Evolutionary conservation across 2,113 vertebrate genomes (phyloP).

Genomic region (Ovis canadensis): DNA sequence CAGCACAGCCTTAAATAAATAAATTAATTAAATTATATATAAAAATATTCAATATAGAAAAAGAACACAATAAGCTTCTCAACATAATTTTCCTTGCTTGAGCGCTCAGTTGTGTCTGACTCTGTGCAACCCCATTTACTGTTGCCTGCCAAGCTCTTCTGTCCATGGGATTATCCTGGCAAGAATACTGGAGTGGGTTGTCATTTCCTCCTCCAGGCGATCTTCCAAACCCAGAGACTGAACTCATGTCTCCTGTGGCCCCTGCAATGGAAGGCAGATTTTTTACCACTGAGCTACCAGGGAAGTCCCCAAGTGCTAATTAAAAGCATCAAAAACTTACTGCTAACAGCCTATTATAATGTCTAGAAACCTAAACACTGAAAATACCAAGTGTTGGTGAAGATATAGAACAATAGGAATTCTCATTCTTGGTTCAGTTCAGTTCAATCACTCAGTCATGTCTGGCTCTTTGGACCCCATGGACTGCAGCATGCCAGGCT

Average conservation of each 20-base stretch:
- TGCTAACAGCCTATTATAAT: neutral
- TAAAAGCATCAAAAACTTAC: neutral
- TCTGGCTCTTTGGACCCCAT: neutral
- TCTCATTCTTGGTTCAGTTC: neutral
- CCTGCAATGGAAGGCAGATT: neutral
- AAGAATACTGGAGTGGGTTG: neutral
- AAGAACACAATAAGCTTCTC: neutral
- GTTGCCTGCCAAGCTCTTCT: neutral
- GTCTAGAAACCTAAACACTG: neutral
- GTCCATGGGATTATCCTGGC: neutral
- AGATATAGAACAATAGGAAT: neutral
- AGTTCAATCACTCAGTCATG: neutral
- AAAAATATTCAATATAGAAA: neutral
- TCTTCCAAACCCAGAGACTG: neutral
- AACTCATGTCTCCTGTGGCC: neutral
- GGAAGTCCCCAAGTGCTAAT: neutral
- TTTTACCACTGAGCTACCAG: neutral
- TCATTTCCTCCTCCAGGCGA: neutral
- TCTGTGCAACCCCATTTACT: neutral
- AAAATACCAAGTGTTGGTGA: neutral
- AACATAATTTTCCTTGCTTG: neutral
- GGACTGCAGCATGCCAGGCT: neutral
- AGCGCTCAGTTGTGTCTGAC: neutral
- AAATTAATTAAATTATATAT: neutral
- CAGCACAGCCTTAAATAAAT: neutral